Evolutionary conservation across 2,113 vertebrate species (phyloP), one percentile per base, ranked within the genome.

Genomic region (Forbesichthys papilliferus): DNA sequence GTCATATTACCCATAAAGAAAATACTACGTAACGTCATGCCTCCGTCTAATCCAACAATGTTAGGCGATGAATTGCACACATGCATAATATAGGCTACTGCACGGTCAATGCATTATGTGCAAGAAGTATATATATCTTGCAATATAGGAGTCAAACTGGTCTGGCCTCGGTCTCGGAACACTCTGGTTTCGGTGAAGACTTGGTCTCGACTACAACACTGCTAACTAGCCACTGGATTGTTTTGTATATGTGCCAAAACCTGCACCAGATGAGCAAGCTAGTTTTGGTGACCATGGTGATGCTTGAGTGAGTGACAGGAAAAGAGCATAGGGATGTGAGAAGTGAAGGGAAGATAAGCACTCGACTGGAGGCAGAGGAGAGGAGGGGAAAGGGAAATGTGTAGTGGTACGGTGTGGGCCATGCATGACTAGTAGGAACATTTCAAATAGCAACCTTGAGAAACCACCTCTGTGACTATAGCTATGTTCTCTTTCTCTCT

Each of bases 401-500:
- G 20, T 20, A 20, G 20, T 48, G 47, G 56, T 48, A 16, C 12
- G 58, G 58, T 72, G 48, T 54, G 42, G 69, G 69, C 49, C 66
- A 58, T 61, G 68, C 74, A 69, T 77, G 69, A 77, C 75, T 75
- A 9, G 61, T 65, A 67, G 65, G 77, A 74, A 88, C 52, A 80
- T 80, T 61, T 77, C 70, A 89, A 85, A 84, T 82, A 83, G 77
- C 89, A 87, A 93, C 90, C 91, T 89, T 92, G 87, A 76, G 78
- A 87, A 86, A 83, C 72, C 80, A 88, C 83, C 74, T 84, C 63
- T 78, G 72, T 80, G 78, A 89, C 84, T 75, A 75, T 80, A 72
- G 83, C 85, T 48, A 20, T 68, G 61, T 64, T 36, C 54, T 64
- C 61, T 71, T 46, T 64, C 33, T 48, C 27, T 49, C 4, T 54